A percentile compares a stretch with the other conserved stretches of the same genome.
Conservation (phyloP, 2,113 vertebrate genomes). For the Chitala chitala region DNA sequence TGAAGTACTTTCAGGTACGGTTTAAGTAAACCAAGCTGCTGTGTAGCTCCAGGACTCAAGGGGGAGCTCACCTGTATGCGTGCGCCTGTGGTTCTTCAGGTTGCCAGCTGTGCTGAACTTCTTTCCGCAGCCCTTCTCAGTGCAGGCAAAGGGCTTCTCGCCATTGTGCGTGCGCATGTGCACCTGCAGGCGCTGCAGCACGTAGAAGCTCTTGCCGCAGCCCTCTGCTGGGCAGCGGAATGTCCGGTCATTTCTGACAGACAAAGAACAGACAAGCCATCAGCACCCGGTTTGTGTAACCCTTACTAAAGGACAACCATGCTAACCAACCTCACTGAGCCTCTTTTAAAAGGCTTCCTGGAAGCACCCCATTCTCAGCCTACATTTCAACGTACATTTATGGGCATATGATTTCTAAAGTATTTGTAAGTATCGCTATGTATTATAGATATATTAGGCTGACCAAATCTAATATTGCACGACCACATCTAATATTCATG, state of each 20-base stretch:
- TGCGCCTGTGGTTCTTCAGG: constrained; percentile 91
- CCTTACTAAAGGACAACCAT: too few species aligned
- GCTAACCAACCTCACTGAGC: too few species aligned
- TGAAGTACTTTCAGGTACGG: too few species aligned
- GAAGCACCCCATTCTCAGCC: too few species aligned
- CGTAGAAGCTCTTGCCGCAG: constrained; percentile 97
- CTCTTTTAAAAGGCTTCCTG: too few species aligned
- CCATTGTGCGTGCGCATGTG: constrained; percentile 99
- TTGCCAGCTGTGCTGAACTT: constrained; percentile 97
- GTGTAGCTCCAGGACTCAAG: neutral
- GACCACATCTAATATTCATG: too few species aligned
- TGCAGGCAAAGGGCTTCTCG: constrained; percentile 92
- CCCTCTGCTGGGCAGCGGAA: constrained; percentile 90
- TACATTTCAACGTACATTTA: too few species aligned
- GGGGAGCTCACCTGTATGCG: constrained; percentile 68
- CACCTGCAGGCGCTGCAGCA: constrained; percentile 92
- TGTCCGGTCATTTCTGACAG: constrained; percentile 84
- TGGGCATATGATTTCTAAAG: too few species aligned
- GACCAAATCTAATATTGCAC: too few species aligned
- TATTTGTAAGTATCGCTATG: too few species aligned
- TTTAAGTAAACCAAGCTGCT: too few species aligned
- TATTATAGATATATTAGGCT: too few species aligned
- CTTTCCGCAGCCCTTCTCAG: constrained; percentile 86
- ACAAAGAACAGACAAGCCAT: neutral
- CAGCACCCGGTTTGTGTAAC: neutral